These are phyloP conservation scores for Parascotia fuliginaria DNA, from an alignment of 2,888 invertebrate genomes.

Conservation along the genomic window DNA sequence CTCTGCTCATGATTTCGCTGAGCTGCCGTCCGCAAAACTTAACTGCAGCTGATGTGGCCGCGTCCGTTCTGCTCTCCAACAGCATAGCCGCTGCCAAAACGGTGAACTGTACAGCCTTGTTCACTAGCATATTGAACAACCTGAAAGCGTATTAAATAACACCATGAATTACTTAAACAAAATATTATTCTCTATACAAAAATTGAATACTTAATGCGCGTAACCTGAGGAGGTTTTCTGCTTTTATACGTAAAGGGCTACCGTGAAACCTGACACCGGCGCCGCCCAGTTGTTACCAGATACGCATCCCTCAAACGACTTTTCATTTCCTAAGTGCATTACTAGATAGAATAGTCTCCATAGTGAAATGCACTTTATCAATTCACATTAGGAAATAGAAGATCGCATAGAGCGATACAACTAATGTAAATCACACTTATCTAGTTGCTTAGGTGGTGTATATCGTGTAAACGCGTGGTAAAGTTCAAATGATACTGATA, in stretches of 20 bases:
- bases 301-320: slow-evolving; percentile 58
- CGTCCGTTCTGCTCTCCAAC: slow-evolving; percentile 59
- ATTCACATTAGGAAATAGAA: slow-evolving; percentile 35
- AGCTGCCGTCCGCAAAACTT: slow-evolving; percentile 76
- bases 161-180: slow-evolving; percentile 7
- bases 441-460: not conserved
- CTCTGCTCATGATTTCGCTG: slow-evolving; percentile 74
- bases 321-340: slow-evolving; percentile 82
- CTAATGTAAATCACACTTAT: slow-evolving; percentile 17
- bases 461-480: slow-evolving; percentile 25
- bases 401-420: slow-evolving; percentile 28
- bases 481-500: slow-evolving; percentile 49
- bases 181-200: slow-evolving; percentile 1
- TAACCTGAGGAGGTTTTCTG: slow-evolving; percentile 66
- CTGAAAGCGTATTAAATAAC: slow-evolving; percentile 32
- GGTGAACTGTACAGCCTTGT: slow-evolving; percentile 60
- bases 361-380: slow-evolving; percentile 63
- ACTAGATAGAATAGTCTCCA: slow-evolving; percentile 42
- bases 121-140: slow-evolving; percentile 62
- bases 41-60: slow-evolving; percentile 60
- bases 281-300: slow-evolving; percentile 66
- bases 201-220: slow-evolving; percentile 53
- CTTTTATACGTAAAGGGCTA: slow-evolving; percentile 80
- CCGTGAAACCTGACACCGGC: slow-evolving; percentile 71
- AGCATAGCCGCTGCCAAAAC: slow-evolving; percentile 62